Evolutionary conservation across 2,888 invertebrate species (phyloP), one percentile per base, ranked within the genome.

Genomic region (Petrolisthes cinctipes): DNA sequence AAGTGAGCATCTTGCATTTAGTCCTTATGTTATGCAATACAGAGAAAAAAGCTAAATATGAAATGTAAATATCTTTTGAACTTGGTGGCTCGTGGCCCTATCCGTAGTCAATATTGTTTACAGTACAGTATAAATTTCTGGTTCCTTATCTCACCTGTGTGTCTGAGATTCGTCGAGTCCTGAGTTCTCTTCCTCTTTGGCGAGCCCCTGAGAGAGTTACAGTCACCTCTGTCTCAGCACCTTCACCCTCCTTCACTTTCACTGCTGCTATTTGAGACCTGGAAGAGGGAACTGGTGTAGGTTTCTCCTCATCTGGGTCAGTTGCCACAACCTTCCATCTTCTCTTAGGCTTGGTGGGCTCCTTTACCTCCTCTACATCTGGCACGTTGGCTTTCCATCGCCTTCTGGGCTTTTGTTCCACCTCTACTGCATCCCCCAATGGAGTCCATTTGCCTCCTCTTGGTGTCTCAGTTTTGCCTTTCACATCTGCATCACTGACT

Each of bases 91-190:
- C 37, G 37, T 37, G 37, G 37, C 37, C 37, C 37, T 37, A 37
- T 37, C 37, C 37, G 37, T 37, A 37, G 37, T 37, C 37, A 37
- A 37, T 37, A 37, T 37, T 37, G 37, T 14, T 66, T n/a, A 14
- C 68, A 4, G 68, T 37, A 37, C 37, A 37, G 37, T 37, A 37
- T 37, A 37, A 37, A 37, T 37, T 37, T 37, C 37, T 37, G 37
- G 37, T 37, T 37, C 2, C 37, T 7, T 14, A 56, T 6, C 80
- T 83, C 37, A 87, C 90, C 89, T 90, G 90, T 5, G 90, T 87
- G 57, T 90, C 90, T 11, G 90, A 90, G 57, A 90, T 89, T 17
- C 90, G 85, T 23, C 90, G 86, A 1, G 89, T 89, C 73, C 83
- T 89, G 54, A 90, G 86, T 54, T 86, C 68, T 23, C 90, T 73